Conservation (phyloP, 2,113 vertebrate species). For the Capra hircus region DNA sequence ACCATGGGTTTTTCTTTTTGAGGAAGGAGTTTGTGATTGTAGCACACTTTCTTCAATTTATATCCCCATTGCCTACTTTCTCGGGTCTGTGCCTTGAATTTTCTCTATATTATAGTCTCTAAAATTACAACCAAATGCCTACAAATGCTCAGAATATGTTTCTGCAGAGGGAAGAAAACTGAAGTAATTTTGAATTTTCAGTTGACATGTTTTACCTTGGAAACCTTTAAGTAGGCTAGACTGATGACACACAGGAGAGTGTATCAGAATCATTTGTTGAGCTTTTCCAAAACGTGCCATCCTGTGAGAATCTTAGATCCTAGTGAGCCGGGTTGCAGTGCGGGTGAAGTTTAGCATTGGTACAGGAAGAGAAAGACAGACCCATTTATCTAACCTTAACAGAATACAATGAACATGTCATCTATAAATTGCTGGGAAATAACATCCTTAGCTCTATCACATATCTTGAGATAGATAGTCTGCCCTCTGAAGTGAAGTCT, state of each 20-base stretch:
- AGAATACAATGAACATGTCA: neutral
- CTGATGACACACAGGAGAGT: neutral
- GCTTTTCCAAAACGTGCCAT: neutral
- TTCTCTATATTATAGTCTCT: neutral
- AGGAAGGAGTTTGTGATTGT: neutral
- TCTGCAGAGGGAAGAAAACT: neutral
- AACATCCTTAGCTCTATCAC: neutral
- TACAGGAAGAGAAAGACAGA: neutral
- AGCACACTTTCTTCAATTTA: neutral
- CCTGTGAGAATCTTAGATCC: neutral
- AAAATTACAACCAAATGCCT: neutral
- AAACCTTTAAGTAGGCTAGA: neutral
- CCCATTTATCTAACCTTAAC: neutral
- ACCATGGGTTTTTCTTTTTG: neutral
- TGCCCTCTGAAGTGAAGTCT: neutral
- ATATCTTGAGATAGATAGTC: neutral
- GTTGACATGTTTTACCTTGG: neutral
- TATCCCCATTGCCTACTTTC: neutral
- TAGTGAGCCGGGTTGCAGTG: neutral
- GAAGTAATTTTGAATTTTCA: neutral
- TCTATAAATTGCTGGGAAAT: neutral
- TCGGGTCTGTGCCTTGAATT: neutral
- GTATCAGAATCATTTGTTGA: neutral
- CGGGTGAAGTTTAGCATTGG: neutral
- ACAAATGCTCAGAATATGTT: neutral